Evolutionary conservation across 2,797 vertebrate species (phyloP).

Genomic region (Danio albolineatus): DNA sequence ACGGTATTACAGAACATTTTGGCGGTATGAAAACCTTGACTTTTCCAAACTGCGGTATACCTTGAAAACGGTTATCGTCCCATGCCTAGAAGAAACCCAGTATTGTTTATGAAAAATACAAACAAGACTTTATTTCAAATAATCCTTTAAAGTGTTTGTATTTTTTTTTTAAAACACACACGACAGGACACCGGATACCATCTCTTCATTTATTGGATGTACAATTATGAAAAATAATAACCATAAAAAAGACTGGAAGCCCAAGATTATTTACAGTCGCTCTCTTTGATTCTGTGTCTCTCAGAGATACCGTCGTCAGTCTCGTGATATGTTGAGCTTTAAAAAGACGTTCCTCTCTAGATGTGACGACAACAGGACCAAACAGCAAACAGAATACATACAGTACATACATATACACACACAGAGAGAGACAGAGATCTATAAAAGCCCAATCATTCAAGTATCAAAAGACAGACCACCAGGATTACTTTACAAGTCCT

Average conservation of each 20-base stretch:
- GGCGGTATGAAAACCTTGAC: too few relatives aligned
- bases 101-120: too few relatives aligned
- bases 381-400: slow-evolving; percentile 77
- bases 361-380: slow-evolving; percentile 81
- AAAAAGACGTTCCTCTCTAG: slow-evolving; percentile 81
- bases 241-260: slow-evolving; percentile 91
- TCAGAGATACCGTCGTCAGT: slow-evolving; percentile 74
- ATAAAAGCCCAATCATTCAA: slow-evolving; percentile 95
- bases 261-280: slow-evolving; percentile 91
- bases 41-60: too few relatives aligned
- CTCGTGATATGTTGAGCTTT: slow-evolving; percentile 84
- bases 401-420: slow-evolving; percentile 77
- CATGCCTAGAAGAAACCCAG: too few relatives aligned
- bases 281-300: slow-evolving; percentile 83
- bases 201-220: slow-evolving; percentile 91
- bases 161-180: not conserved
- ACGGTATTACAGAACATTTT: too few relatives aligned
- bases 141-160: too few relatives aligned
- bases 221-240: slow-evolving; percentile 96
- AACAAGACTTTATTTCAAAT: too few relatives aligned
- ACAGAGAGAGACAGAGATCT: slow-evolving; percentile 77
- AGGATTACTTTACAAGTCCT: slow-evolving; percentile 87
- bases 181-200: slow-evolving; percentile 47
- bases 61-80: too few relatives aligned
- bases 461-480: slow-evolving; percentile 97